Base-by-base conservation (phyloP, 2,113 vertebrate species). In the Podocnemis expansa region DNA sequence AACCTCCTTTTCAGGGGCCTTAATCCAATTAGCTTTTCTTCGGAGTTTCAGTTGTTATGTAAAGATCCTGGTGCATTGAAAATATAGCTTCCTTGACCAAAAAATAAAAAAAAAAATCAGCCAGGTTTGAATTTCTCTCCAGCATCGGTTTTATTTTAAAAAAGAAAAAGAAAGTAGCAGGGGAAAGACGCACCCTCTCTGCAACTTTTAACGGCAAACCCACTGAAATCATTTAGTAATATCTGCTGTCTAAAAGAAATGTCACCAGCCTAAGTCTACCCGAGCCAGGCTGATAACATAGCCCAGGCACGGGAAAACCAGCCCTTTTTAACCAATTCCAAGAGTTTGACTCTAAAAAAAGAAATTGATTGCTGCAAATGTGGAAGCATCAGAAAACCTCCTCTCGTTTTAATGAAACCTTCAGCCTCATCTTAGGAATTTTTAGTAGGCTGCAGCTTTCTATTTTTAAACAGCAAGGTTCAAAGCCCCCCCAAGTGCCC, bases 11-110 rank as follows among this genome's bases (percentile, higher is more conserved):
- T 97, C 97, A 96, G 96, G 90, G 96, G 93, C 93, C 96, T 98
- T 98, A 98, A 98, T 98, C 98, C 98, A 98, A 98, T 98, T 98
- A 98, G 98, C 95, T 97, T 98, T 98, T 96, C 97, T 97, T 91
- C 96, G 13, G 97, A 90, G 97, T 97, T 96, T 95, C 96, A 92
- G 96, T 98, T 98, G 98, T 98, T 98, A 98, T 97, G 98, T 97
- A 98, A 98, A 98, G 95, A 94, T 95, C 93, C 95, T 92, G 91
- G 91, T 76, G 84, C 88, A 79, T 94, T 79, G 89, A 90, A 93
- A 96, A 96, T 47, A 93, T 95, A 88, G 96, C 96, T 97, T 95
- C 95, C 47, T 49, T 80, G 91, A n/a, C 47, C 6, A 47, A 47
- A 47, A 47, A 47, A 47, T 47, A 47, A 47, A 89, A 88, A 52